Evolutionary conservation across 1,140 invertebrate species (phyloP).

Genomic region (Pissodes strobi): DNA sequence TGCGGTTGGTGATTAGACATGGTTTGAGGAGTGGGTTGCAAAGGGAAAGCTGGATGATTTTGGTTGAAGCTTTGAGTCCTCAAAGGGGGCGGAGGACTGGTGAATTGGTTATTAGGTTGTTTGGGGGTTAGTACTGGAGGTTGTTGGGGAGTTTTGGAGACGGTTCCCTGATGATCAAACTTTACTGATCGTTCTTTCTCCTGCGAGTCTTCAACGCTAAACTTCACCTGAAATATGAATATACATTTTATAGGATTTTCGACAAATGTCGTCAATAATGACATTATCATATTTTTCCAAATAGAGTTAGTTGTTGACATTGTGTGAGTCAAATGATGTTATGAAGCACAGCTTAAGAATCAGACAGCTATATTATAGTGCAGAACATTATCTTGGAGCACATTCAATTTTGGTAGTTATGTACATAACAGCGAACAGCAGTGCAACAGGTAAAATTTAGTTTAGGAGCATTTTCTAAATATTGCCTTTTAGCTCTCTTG

Average conservation of each 20-base stretch:
- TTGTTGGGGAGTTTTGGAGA: background rate
- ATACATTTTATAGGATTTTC: background rate
- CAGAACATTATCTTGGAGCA: too few relatives aligned
- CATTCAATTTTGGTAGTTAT: too few relatives aligned
- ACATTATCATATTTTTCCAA: background rate
- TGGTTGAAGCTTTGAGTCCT: slow-evolving; percentile 42
- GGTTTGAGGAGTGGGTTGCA: slow-evolving; percentile 16
- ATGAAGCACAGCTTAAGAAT: too few relatives aligned
- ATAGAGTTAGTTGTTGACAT: background rate
- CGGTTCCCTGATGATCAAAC: slow-evolving; percentile 24
- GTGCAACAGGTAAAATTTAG: too few relatives aligned
- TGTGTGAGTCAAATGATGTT: background rate
- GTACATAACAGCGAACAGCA: too few relatives aligned
- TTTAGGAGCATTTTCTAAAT: too few relatives aligned
- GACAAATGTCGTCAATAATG: background rate
- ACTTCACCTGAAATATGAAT: slow-evolving; percentile 45
- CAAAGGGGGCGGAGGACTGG: slow-evolving; percentile 18
- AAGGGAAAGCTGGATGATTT: slow-evolving; percentile 37
- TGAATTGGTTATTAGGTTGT: slow-evolving; percentile 20
- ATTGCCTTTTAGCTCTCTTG: too few relatives aligned
- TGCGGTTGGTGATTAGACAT: slow-evolving; percentile 3
- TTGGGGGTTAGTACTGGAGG: background rate
- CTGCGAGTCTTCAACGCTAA: slow-evolving; percentile 43
- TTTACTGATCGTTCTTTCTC: slow-evolving; percentile 41
- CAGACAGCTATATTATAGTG: too few relatives aligned